A percentile compares a stretch with the other conserved stretches of the same genome.
Evolutionary conservation across 2,888 invertebrate species (phyloP).

Genomic region (Frankliniella fusca): DNA sequence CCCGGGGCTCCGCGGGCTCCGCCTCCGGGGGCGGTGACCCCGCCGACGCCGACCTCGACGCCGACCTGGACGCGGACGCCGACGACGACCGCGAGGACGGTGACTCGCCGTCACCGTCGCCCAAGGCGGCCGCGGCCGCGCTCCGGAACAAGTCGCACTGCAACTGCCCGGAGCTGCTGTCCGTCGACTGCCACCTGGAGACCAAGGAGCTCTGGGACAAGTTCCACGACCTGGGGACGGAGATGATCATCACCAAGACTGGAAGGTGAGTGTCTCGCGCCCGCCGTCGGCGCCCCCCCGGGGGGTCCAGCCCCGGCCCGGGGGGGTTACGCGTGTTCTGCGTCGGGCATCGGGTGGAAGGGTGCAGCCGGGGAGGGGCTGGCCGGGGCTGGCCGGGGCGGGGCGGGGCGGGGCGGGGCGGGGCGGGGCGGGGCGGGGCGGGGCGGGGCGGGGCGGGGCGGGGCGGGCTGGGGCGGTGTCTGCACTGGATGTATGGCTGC

Average conservation of each 20-base stretch:
- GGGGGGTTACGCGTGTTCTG: no score
- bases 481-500: neutral
- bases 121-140: slow-evolving; percentile 42
- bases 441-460: neutral
- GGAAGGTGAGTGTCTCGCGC: slow-evolving; percentile 58
- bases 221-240: slow-evolving; percentile 71
- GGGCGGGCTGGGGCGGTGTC: neutral
- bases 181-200: slow-evolving; percentile 69
- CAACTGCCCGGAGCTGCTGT: slow-evolving; percentile 61
- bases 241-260: slow-evolving; percentile 83
- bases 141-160: slow-evolving; percentile 53
- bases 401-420: neutral
- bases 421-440: neutral
- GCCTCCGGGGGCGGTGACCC: slow-evolving; percentile 31
- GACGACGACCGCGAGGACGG: slow-evolving; percentile 32
- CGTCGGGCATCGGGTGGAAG: no score
- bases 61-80: slow-evolving; percentile 14
- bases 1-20: slow-evolving; percentile 43
- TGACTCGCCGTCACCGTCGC: slow-evolving; percentile 29
- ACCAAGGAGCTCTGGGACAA: slow-evolving; percentile 80
- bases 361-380: neutral
- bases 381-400: neutral
- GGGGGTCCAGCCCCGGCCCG: neutral
- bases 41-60: slow-evolving; percentile 14
- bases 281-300: neutral